Base-by-base conservation (phyloP, 1,140 invertebrate species). In the Aphelenchoides fujianensis region DNA sequence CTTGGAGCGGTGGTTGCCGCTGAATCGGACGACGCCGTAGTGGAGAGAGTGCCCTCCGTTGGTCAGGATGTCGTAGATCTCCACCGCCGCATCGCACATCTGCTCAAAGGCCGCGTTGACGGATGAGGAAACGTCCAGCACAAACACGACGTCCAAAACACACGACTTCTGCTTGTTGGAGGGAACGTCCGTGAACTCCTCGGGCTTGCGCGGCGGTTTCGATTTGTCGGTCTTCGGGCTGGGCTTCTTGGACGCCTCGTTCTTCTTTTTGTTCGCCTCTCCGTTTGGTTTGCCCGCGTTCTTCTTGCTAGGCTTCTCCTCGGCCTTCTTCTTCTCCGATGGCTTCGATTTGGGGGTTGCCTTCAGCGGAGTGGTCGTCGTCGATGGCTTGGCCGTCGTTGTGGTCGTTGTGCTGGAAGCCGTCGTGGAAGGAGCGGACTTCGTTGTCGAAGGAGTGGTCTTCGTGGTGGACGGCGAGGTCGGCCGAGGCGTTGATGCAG, bases 11-110 rank as follows among this genome's bases (percentile, higher is more conserved):
- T 59, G 5, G 55, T 23, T 59, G 5, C 23, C 23, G 34, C 55
- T 59, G 34, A 59, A 59, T 32, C 34, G 28, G 55, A 59, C 55
- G 19, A 59, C 34, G 28, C 5, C 55, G 19, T 59, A 59, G 55
- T 59, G 55, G 7, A 59, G 7, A 23, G 41, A 16, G 41, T 48
- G 12, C 19, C 23, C 55, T n/a, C n/a, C n/a, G 23, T 16, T 7
- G 55, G 23, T 59, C 23, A 59, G 19, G 55, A 30, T 7, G 5
- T 5, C 5, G 34, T 59, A 59, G 55, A 59, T 59, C 5, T 59
- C 55, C 27, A 19, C 5, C 12, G 55, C 55, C 28, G 19, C 19
- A 59, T 5, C 55, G 5, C 19, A 7, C 19, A 7, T 5, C 23
- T 59, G 55, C 34, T 59, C 55, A 59, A 59, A 59, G 5, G 55